A percentile compares a stretch with the other conserved stretches of the same genome.
Evolutionary conservation across 2,113 vertebrate genomes (phyloP).

Genomic region (Baryphthengus martii): DNA sequence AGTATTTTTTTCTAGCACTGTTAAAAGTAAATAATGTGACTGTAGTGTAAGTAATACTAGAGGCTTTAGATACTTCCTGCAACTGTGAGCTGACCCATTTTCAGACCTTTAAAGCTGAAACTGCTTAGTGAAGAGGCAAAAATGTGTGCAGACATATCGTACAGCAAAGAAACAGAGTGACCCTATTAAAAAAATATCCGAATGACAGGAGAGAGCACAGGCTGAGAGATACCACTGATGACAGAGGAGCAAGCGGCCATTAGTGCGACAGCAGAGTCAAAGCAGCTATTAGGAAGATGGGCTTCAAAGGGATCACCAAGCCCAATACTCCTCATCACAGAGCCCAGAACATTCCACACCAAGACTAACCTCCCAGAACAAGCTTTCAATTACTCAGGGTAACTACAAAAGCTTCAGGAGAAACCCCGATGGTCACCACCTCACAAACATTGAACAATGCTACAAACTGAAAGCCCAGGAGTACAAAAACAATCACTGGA

Average conservation of each 20-base stretch:
- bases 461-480: not conserved
- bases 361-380: not conserved
- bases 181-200: not conserved
- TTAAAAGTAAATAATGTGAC: not conserved
- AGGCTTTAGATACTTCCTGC: not conserved
- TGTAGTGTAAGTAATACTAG: not conserved
- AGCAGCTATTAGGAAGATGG: accelerated
- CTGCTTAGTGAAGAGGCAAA: not conserved
- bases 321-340: not conserved
- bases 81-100: constrained; percentile 43
- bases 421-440: not conserved
- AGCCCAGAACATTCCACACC: not conserved
- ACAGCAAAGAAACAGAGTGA: not conserved
- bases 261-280: not conserved
- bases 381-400: not conserved
- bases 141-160: not conserved
- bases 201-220: not conserved
- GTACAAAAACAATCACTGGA: not conserved
- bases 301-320: not conserved
- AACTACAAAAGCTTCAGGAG: not conserved
- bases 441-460: too few species aligned
- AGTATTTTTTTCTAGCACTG: not conserved
- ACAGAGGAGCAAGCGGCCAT: not conserved
- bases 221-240: not conserved
- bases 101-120: not conserved